Percentiles rank a stretch among this genome's conserved stretches.
Conservation (phyloP, 2,797 vertebrate genomes). For the Xiphophorus birchmanni region DNA sequence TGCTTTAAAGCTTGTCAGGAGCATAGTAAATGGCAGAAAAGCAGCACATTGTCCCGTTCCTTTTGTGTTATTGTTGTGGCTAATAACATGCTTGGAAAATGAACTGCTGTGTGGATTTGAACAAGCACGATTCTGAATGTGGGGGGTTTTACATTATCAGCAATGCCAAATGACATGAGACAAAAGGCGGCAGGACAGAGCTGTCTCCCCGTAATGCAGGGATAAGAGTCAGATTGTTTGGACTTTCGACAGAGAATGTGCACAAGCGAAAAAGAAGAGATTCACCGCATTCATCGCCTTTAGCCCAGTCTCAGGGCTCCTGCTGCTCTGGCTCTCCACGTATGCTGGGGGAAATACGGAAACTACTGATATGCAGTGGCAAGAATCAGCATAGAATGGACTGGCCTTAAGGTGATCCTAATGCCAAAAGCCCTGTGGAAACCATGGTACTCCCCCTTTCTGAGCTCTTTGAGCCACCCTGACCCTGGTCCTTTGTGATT, state of each 20-base stretch:
- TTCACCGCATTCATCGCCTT: slow-evolving; percentile 60
- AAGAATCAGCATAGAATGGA: slow-evolving; percentile 52
- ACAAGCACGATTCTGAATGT: slow-evolving; percentile 47
- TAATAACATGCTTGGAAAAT: slow-evolving; percentile 74
- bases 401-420: slow-evolving; percentile 72
- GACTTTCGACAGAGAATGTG: slow-evolving; percentile 59
- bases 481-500: slow-evolving; percentile 77
- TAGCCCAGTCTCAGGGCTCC: slow-evolving; percentile 53
- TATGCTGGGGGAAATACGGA: slow-evolving; percentile 53
- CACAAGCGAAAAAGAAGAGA: slow-evolving; percentile 42
- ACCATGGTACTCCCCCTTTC: slow-evolving; percentile 41
- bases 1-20: slow-evolving; percentile 30
- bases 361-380: slow-evolving; percentile 56
- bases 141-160: slow-evolving; percentile 66
- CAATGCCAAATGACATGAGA: slow-evolving; percentile 75
- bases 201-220: slow-evolving; percentile 63
- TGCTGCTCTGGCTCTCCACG: slow-evolving; percentile 66
- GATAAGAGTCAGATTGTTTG: slow-evolving; percentile 70
- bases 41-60: slow-evolving; percentile 63
- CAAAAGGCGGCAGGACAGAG: slow-evolving; percentile 73
- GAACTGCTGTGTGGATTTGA: slow-evolving; percentile 62
- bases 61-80: slow-evolving; percentile 67
- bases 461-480: slow-evolving; percentile 56
- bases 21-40: slow-evolving; percentile 47
- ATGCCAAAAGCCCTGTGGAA: slow-evolving; percentile 64